phyloP scores from a whole-genome alignment of 2,797 vertebrate species.

The Myotis pilosus region DNA sequence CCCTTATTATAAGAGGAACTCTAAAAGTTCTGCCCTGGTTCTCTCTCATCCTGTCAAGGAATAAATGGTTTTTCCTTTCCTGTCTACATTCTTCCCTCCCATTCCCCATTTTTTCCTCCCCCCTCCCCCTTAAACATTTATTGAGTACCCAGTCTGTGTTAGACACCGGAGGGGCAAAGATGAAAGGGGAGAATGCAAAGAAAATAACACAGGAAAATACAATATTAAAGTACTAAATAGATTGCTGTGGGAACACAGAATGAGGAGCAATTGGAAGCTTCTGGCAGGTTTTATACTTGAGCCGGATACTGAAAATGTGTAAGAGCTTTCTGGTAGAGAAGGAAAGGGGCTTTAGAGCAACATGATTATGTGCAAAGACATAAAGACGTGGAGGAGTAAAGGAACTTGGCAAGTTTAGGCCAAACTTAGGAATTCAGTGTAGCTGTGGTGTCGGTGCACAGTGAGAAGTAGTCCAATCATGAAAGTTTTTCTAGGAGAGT shows the following conservation, averaged over 20 bases:
- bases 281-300: background rate
- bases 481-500: background rate
- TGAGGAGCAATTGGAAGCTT: background rate
- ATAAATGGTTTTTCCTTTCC: background rate
- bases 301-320: background rate
- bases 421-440: background rate
- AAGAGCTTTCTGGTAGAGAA: background rate
- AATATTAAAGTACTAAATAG: background rate
- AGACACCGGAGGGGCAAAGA: background rate
- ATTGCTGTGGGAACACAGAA: background rate
- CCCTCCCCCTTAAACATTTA: background rate
- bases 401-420: background rate
- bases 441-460: background rate
- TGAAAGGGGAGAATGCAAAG: background rate
- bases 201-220: background rate
- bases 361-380: background rate
- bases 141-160: background rate
- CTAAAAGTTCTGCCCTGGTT: background rate
- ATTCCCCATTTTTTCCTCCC: background rate
- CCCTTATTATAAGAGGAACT: background rate
- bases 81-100: background rate
- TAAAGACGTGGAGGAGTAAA: background rate
- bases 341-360: background rate
- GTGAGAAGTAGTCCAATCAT: background rate
- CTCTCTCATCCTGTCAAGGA: background rate